A percentile compares a stretch with the other conserved stretches of the same genome.
Conservation (phyloP, 2,797 vertebrate genomes). For the Oophaga sylvatica region DNA sequence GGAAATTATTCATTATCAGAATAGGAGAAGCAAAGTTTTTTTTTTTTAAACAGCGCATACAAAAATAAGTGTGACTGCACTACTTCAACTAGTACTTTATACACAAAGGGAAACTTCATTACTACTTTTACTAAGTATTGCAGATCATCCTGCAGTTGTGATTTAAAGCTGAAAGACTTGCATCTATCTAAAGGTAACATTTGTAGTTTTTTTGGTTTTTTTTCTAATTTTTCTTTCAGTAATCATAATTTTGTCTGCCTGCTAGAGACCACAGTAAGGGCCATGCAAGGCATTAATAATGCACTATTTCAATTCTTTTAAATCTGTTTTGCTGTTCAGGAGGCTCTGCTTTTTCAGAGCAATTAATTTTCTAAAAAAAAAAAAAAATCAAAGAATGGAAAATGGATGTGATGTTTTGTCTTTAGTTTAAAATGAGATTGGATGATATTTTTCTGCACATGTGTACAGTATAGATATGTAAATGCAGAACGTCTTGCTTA, state of each 20-base stretch:
- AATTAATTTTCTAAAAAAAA: conserved; percentile 56
- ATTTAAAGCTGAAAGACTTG: conserved; percentile 65
- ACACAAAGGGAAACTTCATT: conserved; percentile 60
- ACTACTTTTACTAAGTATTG: conserved; percentile 47
- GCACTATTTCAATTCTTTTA: conserved; percentile 68
- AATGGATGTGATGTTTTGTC: conserved; percentile 42
- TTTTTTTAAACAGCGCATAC: conserved; percentile 13
- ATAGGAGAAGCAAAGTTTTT: conserved; percentile 53
- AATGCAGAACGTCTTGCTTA: conserved; percentile 70
- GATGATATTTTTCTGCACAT: conserved; percentile 68
- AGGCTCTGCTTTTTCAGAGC: conserved; percentile 59
- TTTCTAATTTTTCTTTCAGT: conserved; percentile 63
- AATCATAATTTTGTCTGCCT: conserved; percentile 65
- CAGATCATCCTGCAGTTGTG: conserved; percentile 61
- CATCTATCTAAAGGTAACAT: conserved; percentile 31
- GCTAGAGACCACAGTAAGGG: conserved; percentile 67
- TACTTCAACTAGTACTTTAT: conserved; percentile 8
- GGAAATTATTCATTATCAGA: conserved; percentile 18
- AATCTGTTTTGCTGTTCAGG: conserved; percentile 52
- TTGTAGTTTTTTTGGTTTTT: conserved; percentile 55
- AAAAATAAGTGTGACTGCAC: conserved; percentile 4
- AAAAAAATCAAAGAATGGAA: neutral
- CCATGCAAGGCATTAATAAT: conserved; percentile 65
- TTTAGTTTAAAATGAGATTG: conserved; percentile 66
- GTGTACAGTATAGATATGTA: conserved; percentile 72